Conservation (phyloP, 2,113 vertebrate genomes). For the Corythornis vintsioides region DNA sequence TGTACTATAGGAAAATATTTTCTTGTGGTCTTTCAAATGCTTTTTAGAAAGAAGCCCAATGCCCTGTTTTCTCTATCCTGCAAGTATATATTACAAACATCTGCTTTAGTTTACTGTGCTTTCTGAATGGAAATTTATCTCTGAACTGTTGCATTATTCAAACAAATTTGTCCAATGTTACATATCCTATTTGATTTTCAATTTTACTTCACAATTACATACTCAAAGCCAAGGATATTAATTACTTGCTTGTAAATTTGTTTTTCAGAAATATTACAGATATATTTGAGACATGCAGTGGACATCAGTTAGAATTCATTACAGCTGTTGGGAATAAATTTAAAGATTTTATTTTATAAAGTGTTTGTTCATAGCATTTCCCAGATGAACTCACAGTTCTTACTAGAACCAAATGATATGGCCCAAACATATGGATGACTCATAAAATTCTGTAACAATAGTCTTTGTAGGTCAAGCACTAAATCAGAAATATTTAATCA, state of each 20-base stretch:
- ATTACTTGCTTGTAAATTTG: background rate
- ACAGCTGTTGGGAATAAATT: background rate
- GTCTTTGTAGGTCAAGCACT: background rate
- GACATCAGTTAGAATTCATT: background rate
- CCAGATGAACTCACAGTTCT: background rate
- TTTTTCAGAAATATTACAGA: background rate
- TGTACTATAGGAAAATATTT: background rate
- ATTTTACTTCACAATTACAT: slow-evolving; percentile 13
- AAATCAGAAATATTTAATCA: background rate
- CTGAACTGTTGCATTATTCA: background rate
- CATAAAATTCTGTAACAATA: slow-evolving; percentile 8
- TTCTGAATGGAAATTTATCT: background rate
- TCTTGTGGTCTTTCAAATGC: background rate
- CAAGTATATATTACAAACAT: background rate
- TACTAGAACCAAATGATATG: background rate
- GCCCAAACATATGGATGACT: background rate
- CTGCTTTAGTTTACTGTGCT: background rate
- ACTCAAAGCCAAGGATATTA: background rate
- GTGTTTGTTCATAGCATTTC: background rate
- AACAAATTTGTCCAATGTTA: background rate
- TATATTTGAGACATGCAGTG: background rate
- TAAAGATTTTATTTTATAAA: background rate
- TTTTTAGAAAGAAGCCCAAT: background rate
- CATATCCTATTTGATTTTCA: background rate
- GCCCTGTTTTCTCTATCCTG: background rate